phyloP scores from a whole-genome alignment of 2,888 invertebrate species.

The Trissonchulus latispiculum region DNA sequence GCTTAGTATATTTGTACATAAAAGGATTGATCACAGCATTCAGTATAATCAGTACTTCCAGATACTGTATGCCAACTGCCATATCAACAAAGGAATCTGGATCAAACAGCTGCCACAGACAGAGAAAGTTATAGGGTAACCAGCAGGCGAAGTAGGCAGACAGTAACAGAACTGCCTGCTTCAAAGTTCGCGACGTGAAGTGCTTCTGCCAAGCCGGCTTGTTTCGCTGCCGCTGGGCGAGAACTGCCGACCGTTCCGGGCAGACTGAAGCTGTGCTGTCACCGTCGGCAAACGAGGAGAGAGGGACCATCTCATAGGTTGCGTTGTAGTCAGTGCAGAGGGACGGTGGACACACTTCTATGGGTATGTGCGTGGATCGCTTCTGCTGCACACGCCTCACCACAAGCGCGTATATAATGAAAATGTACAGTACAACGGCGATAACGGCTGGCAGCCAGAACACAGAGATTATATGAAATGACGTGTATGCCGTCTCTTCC shows the following conservation, averaged over 20 bases:
- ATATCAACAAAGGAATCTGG: not conserved
- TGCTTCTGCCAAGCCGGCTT: not conserved
- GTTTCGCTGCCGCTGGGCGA: not conserved
- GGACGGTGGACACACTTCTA: not conserved
- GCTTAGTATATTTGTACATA: not conserved
- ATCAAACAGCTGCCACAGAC: not conserved
- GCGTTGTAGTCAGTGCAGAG: too few species aligned
- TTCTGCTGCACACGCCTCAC: not conserved
- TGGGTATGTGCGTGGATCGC: not conserved
- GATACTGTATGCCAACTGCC: not conserved
- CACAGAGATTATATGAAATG: constrained; percentile 35
- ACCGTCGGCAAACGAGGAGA: not conserved
- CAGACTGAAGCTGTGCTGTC: not conserved
- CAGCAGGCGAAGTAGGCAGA: constrained; percentile 2
- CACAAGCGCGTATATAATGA: constrained; percentile 27
- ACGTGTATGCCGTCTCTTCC: constrained; percentile 27
- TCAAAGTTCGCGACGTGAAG: not conserved
- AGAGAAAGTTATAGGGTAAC: not conserved
- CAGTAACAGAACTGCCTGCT: not conserved
- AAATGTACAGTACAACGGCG: constrained; percentile 32
- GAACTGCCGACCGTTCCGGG: not conserved
- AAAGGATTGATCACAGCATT: constrained; percentile 5
- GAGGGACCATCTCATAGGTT: too few species aligned
- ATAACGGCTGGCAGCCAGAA: constrained; percentile 37
- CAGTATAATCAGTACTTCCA: not conserved